phyloP scores from a whole-genome alignment of 2,113 vertebrate species.

The Uropsilus gracilis region DNA sequence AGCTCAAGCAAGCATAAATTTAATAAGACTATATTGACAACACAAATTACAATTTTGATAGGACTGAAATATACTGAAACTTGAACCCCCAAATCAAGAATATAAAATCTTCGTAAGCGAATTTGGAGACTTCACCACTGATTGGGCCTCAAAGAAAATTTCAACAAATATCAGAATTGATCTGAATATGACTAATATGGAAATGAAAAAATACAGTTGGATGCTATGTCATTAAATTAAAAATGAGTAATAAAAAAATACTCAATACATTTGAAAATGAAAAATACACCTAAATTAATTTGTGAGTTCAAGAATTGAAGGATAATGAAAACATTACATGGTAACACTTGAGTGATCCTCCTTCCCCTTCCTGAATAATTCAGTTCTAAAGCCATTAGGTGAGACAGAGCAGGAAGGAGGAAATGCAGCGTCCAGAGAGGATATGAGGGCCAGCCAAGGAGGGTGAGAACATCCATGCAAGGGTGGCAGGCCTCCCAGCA shows the following conservation, averaged over 20 bases:
- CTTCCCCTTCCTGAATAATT: neutral
- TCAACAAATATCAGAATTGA: neutral
- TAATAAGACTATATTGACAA: neutral
- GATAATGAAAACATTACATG: neutral
- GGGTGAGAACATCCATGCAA: neutral
- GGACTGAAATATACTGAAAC: neutral
- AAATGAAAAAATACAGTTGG: neutral
- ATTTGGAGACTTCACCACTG: neutral
- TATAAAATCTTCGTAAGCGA: neutral
- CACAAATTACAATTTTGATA: neutral
- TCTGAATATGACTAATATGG: neutral
- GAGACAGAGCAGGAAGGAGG: neutral
- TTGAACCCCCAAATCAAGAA: neutral
- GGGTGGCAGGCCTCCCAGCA: neutral
- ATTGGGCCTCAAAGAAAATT: neutral
- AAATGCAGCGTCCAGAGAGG: neutral
- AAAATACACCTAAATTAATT: neutral
- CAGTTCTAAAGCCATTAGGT: neutral
- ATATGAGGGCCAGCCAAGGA: neutral
- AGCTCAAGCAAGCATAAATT: slow-evolving; percentile 12
- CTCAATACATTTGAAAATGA: neutral
- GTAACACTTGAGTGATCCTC: neutral
- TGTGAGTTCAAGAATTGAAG: neutral
- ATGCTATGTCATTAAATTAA: neutral
- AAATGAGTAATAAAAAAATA: neutral